phyloP scores from a whole-genome alignment of 2,797 vertebrate species.

The Euphonia xanthogaster region DNA sequence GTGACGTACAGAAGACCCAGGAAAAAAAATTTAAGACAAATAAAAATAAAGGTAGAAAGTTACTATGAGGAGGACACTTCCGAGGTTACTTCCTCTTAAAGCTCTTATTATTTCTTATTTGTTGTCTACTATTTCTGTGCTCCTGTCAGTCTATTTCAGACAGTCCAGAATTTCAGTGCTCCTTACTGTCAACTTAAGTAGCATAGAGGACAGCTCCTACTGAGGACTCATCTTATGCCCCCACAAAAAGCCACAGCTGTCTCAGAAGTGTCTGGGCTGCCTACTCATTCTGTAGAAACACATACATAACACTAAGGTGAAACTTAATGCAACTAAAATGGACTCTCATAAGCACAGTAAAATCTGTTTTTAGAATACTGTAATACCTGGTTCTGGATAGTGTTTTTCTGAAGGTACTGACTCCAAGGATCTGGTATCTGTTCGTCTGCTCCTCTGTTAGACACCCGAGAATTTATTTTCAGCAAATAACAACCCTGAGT shows the following conservation, averaged over 20 bases:
- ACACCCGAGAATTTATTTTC: slow-evolving; percentile 91
- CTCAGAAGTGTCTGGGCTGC: not conserved
- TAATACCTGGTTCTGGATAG: slow-evolving; percentile 84
- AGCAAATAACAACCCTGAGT: slow-evolving; percentile 95
- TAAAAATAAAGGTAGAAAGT: not conserved
- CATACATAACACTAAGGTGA: not conserved
- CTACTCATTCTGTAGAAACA: not conserved
- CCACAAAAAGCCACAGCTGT: not conserved
- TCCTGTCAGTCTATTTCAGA: not conserved
- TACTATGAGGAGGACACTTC: not conserved
- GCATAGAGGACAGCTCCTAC: not conserved
- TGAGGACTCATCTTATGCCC: not conserved
- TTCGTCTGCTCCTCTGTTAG: slow-evolving; percentile 84
- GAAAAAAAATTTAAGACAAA: not conserved
- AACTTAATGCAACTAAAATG: not conserved
- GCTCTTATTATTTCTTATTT: not conserved
- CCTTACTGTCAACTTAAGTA: not conserved
- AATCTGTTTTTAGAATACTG: not conserved
- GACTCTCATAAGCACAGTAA: not conserved
- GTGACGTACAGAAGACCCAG: not conserved
- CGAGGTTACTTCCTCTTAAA: not conserved
- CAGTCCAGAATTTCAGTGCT: not conserved
- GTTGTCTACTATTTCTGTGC: not conserved
- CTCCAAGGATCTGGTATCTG: slow-evolving; percentile 99
- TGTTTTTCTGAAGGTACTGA: slow-evolving; percentile 93